Conservation (phyloP, 2,113 vertebrate genomes). For the Ornithorhynchus anatinus region DNA sequence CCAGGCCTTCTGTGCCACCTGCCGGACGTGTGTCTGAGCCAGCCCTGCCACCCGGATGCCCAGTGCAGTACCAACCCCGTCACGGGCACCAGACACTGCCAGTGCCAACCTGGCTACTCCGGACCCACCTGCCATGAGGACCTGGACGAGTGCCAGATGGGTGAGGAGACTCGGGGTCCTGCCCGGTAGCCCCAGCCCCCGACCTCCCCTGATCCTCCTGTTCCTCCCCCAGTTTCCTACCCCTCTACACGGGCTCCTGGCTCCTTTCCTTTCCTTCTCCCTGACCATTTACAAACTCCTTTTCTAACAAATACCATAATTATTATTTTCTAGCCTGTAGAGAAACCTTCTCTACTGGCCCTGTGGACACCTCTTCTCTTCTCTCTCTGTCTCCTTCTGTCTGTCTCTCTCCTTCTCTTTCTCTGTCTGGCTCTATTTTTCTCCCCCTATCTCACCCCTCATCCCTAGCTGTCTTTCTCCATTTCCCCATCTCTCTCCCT, state of each 20-base stretch:
- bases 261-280: too few species aligned
- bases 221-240: too few species aligned
- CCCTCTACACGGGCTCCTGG: too few species aligned
- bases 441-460: background rate
- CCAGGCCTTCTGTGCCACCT: conserved; percentile 67
- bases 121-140: conserved; percentile 65
- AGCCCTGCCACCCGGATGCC: conserved; percentile 58
- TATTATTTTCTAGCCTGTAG: too few species aligned
- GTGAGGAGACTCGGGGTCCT: conserved; percentile 33
- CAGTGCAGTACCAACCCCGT: conserved; percentile 66
- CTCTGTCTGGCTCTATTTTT: too few species aligned
- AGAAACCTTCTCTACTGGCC: too few species aligned
- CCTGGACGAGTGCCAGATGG: conserved; percentile 67
- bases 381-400: too few species aligned
- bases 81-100: conserved; percentile 53
- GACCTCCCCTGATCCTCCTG: background rate
- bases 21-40: conserved; percentile 63
- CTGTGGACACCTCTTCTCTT: too few species aligned
- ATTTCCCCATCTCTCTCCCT: background rate
- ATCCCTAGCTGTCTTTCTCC: background rate
- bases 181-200: background rate
- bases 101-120: conserved; percentile 64
- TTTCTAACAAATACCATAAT: too few species aligned
- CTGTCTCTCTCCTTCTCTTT: too few species aligned
- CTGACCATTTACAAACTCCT: too few species aligned